These are phyloP conservation scores for Ptychoptera contaminata DNA, from an alignment of 2,888 invertebrate species.

Conservation along the genomic window DNA sequence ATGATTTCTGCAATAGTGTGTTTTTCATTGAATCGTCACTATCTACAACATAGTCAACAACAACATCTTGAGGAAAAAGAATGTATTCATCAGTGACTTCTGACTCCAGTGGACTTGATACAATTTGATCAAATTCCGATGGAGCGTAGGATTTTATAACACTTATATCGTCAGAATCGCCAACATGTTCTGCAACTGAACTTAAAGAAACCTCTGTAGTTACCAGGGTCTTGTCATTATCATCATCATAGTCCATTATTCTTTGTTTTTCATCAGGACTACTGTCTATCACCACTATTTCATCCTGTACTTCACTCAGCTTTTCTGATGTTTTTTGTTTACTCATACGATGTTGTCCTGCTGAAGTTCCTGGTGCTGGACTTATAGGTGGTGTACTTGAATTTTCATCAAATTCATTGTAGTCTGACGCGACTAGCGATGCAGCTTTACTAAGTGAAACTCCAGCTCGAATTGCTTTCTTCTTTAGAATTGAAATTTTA, in stretches of 20 bases:
- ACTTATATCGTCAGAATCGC: constrained; percentile 39
- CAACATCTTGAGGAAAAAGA: constrained; percentile 43
- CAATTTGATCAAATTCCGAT: constrained; percentile 38
- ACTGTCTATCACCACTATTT: constrained; percentile 18
- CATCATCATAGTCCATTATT: constrained; percentile 42
- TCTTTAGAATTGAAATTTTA: constrained; percentile 43
- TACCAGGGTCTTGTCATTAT: constrained; percentile 38
- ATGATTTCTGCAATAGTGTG: constrained; percentile 9
- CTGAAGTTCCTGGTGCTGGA: constrained; percentile 23
- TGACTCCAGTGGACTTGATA: constrained; percentile 42
- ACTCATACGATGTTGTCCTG: constrained; percentile 1
- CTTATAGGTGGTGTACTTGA: constrained; percentile 39
- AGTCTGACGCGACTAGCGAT: constrained; percentile 39
- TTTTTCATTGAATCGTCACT: constrained; percentile 34
- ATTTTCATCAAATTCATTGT: constrained; percentile 43
- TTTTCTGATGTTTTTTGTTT: constrained; percentile 17
- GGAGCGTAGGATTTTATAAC: constrained; percentile 37
- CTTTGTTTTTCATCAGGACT: constrained; percentile 33
- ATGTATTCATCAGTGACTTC: constrained; percentile 46
- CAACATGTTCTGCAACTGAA: constrained; percentile 38
- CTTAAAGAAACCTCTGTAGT: constrained; percentile 41
- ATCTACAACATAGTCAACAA: constrained; percentile 39
- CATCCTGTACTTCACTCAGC: constrained; percentile 14
- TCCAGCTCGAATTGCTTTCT: constrained; percentile 31
- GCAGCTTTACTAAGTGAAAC: constrained; percentile 31